Conservation (phyloP, 2,113 vertebrate genomes). For the Perognathus longimembris region DNA sequence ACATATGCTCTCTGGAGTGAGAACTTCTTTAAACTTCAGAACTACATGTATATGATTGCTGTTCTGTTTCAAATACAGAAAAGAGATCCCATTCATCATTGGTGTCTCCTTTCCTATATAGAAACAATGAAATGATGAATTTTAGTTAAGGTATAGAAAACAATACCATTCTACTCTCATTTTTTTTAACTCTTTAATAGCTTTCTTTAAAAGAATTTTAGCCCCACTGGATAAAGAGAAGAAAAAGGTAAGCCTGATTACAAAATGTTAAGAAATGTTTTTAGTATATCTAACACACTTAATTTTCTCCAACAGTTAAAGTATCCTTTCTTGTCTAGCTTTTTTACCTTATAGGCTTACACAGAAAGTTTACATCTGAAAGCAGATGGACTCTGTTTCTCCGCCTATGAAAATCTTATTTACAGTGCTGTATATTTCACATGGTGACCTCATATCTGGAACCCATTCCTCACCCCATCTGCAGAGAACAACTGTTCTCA, state of each 20-base stretch:
- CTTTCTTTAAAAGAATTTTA: slow-evolving; percentile 42
- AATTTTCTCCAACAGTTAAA: slow-evolving; percentile 73
- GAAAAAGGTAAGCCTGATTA: slow-evolving; percentile 3
- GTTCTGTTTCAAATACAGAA: slow-evolving; percentile 27
- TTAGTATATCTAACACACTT: slow-evolving; percentile 59
- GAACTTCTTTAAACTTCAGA: neutral
- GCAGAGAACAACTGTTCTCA: slow-evolving; percentile 90
- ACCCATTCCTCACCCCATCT: slow-evolving; percentile 88
- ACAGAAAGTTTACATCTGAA: slow-evolving; percentile 81
- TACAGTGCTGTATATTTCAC: slow-evolving; percentile 89
- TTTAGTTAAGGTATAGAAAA: slow-evolving; percentile 23
- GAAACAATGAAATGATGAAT: slow-evolving; percentile 50
- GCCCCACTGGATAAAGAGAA: neutral
- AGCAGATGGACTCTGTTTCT: slow-evolving; percentile 89
- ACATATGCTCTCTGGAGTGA: neutral
- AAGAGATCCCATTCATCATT: slow-evolving; percentile 25
- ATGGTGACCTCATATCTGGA: slow-evolving; percentile 92
- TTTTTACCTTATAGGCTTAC: slow-evolving; percentile 75
- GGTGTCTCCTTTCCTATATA: neutral
- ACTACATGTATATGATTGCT: neutral
- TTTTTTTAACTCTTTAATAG: neutral
- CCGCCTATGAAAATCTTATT: slow-evolving; percentile 89
- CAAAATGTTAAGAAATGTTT: slow-evolving; percentile 49
- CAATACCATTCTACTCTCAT: neutral
- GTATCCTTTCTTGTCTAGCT: slow-evolving; percentile 49